phyloP scores from a whole-genome alignment of 1,140 invertebrate genomes.

The Apis cerana region DNA sequence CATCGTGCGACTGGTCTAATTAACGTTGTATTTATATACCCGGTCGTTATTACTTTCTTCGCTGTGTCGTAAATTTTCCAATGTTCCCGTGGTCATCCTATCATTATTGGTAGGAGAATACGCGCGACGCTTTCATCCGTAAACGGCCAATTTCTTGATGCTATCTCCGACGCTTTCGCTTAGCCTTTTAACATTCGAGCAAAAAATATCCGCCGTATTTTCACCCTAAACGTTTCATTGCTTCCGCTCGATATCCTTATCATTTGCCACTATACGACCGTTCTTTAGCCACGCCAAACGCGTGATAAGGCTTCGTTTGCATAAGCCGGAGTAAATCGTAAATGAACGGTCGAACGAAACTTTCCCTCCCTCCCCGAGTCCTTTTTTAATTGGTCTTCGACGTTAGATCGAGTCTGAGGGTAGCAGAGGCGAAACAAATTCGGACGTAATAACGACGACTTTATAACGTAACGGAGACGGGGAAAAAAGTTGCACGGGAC shows the following conservation, averaged over 20 bases:
- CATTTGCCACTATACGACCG: background rate
- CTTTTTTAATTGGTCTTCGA: background rate
- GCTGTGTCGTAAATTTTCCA: conserved; percentile 21
- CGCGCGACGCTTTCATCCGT: conserved; percentile 13
- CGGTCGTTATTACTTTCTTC: background rate
- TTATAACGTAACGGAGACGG: too few relatives aligned
- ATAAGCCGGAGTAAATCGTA: background rate
- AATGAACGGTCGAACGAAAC: background rate
- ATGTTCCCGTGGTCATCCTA: background rate
- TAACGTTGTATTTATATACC: conserved; percentile 6
- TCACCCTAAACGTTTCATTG: conserved; percentile 15
- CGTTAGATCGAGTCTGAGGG: too few relatives aligned
- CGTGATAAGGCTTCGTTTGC: background rate
- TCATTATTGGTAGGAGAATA: background rate
- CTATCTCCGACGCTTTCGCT: background rate
- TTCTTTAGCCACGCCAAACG: background rate
- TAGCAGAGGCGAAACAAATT: too few relatives aligned
- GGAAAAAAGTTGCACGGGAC: too few relatives aligned
- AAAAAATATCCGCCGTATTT: background rate
- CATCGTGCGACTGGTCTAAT: conserved; percentile 21
- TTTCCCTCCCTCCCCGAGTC: background rate
- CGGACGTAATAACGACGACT: too few relatives aligned
- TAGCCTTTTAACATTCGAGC: background rate
- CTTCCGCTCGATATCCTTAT: background rate
- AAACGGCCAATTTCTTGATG: conserved; percentile 31